Evolutionary conservation across 2,888 invertebrate genomes (phyloP).

Genomic region (Antheraea assamensis): DNA sequence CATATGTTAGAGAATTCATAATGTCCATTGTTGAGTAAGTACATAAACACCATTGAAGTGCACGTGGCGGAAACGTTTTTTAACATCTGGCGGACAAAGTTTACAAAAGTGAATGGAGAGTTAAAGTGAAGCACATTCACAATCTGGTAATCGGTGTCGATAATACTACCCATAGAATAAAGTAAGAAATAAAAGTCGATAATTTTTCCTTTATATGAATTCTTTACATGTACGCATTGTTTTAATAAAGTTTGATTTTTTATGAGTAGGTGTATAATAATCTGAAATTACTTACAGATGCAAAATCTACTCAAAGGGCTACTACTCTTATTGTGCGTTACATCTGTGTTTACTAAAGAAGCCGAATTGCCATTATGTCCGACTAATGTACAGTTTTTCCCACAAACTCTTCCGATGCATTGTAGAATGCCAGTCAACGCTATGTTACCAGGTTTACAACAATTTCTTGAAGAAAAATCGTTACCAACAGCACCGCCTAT

Average conservation of each 20-base stretch:
- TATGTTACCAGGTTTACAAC: slow-evolving; percentile 26
- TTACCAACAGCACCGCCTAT: slow-evolving; percentile 37
- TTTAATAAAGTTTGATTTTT: neutral
- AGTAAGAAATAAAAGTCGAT: slow-evolving; percentile 5
- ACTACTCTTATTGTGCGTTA: slow-evolving; percentile 35
- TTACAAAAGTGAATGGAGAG: slow-evolving; percentile 43
- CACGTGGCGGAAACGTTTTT: slow-evolving; percentile 30
- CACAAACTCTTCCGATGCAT: slow-evolving; percentile 72
- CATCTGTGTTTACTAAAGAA: slow-evolving; percentile 37
- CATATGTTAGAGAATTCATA: slow-evolving; percentile 11
- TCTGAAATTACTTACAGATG: slow-evolving; percentile 40
- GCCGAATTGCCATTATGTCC: slow-evolving; percentile 67
- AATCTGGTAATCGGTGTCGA: neutral
- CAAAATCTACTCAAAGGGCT: slow-evolving; percentile 28
- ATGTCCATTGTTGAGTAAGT: slow-evolving; percentile 26
- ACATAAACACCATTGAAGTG: slow-evolving; percentile 29
- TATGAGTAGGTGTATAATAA: neutral
- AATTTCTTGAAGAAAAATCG: slow-evolving; percentile 22
- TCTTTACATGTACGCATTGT: neutral
- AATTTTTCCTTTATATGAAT: neutral
- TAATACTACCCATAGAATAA: neutral
- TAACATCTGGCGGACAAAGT: slow-evolving; percentile 28
- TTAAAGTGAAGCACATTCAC: slow-evolving; percentile 13
- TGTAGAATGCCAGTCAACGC: slow-evolving; percentile 62
- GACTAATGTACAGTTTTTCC: slow-evolving; percentile 60